Conservation (phyloP, 2,113 vertebrate genomes). For the Tupaia tana region DNA sequence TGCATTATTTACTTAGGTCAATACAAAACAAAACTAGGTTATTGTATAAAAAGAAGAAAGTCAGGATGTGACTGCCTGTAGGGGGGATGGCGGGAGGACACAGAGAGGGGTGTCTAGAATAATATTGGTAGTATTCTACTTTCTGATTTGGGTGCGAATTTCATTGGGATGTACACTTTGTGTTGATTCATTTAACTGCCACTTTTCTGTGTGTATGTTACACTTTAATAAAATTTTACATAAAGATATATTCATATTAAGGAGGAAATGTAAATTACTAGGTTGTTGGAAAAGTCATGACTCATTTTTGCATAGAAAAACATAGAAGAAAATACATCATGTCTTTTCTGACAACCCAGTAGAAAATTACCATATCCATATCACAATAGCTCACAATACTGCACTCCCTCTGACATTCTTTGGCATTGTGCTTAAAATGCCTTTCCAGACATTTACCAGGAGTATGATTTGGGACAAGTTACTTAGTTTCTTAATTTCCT, state of each 20-base stretch:
- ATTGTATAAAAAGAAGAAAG: background rate
- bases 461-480: background rate
- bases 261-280: background rate
- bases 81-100: background rate
- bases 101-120: background rate
- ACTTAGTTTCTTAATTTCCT: background rate
- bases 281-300: background rate
- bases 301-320: too few relatives aligned
- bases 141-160: background rate
- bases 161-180: background rate
- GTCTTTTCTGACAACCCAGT: background rate
- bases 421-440: background rate
- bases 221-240: background rate
- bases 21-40: background rate
- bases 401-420: background rate
- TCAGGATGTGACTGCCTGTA: background rate
- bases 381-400: background rate
- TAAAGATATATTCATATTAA: background rate
- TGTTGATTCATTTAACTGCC: background rate
- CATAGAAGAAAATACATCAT: too few relatives aligned
- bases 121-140: background rate
- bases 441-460: background rate
- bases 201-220: background rate
- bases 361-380: background rate
- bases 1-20: conserved; percentile 18